Evolutionary conservation across 2,888 invertebrate species (phyloP), one percentile per base, ranked within the genome.

Genomic region (Leptodirus hochenwartii): DNA sequence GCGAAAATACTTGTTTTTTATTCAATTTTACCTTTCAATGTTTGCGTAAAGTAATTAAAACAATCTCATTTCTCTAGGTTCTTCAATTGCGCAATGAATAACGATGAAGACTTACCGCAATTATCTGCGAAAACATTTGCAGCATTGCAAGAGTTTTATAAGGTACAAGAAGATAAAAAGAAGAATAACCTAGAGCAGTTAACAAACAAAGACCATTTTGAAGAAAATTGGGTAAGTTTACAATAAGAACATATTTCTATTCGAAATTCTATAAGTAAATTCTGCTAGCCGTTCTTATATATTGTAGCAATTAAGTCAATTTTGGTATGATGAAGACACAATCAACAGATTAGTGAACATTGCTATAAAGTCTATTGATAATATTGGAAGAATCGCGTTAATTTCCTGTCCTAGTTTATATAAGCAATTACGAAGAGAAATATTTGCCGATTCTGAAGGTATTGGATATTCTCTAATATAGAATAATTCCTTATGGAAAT

Each of bases 231-330:
- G 85, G 85, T 84, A 54, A 44, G 44, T 44, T 39, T 38, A 20
- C 20, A 20, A 20, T 20, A 8, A 20, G n/a, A 8, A 20, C 6
- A 8, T 10, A 15, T 15, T 17, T 22, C 8, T 20, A 8, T 8
- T 20, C n/a, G 20, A 20, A 20, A 20, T 20, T 27, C 8, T 30
- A 4, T n/a, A n/a, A n/a, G 10, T 12, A 11, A 4, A 2, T 8
- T 29, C 6, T 28, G 11, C 29, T 15, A 12, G 11, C 10, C 22
- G n/a, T 28, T 14, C 14, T 24, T 22, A 27, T 34, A 39, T 43
- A 37, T 59, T 62, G 5, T 53, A 88, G 91, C 88, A 95, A 84
- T 58, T 95, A 22, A 91, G 91, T 48, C 95, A 95, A 56, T 95
- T 96, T 60, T 96, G 95, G 95, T 96, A 96, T 47, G 74, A 80